Evolutionary conservation across 2,888 invertebrate genomes (phyloP).

Genomic region (Stenotaenia linearis): DNA sequence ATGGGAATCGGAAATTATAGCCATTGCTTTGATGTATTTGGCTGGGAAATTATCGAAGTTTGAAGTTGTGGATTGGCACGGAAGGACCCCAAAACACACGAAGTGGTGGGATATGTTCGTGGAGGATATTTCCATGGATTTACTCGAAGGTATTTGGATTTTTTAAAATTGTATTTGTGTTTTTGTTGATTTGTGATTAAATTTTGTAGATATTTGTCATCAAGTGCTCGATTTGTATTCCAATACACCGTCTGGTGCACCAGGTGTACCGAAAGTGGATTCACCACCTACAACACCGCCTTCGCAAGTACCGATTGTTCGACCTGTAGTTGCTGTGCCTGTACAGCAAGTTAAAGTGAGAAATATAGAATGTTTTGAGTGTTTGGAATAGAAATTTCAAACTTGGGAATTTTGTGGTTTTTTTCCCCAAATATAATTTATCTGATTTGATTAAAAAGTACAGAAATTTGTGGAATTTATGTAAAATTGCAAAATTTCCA

Average conservation of each 20-base stretch:
- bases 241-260: constrained; percentile 57
- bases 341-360: not conserved
- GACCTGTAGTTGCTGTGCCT: not conserved
- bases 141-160: constrained; percentile 68
- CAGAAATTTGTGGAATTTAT: too few relatives aligned
- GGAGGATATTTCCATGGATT: constrained; percentile 86
- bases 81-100: constrained; percentile 65
- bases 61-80: constrained; percentile 88
- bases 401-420: not conserved
- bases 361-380: not conserved
- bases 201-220: constrained; percentile 85
- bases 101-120: constrained; percentile 99
- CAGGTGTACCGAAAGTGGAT: constrained; percentile 46
- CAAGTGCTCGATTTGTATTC: constrained; percentile 79
- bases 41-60: constrained; percentile 94
- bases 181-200: constrained; percentile 8
- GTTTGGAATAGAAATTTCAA: too few relatives aligned
- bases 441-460: too few relatives aligned
- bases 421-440: too few relatives aligned
- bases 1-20: constrained; percentile 98
- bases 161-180: not conserved
- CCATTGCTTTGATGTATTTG: constrained; percentile 93
- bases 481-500: too few relatives aligned
- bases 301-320: not conserved
- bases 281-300: constrained; percentile 34